Evolutionary conservation across 2,113 vertebrate genomes (phyloP).

Genomic region (Pomatostomus ruficeps): DNA sequence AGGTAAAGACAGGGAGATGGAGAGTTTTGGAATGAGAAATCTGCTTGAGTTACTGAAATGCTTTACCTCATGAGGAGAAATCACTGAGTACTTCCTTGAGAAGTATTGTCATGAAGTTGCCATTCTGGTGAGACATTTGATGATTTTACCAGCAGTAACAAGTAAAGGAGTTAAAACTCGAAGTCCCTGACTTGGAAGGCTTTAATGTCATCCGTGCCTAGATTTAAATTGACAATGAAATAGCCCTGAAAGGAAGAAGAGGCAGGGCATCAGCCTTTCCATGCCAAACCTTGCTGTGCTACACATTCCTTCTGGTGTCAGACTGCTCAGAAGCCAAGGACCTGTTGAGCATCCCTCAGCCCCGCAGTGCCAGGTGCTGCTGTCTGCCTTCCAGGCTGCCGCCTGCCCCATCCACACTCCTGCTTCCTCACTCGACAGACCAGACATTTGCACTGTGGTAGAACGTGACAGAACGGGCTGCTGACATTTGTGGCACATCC

Average conservation of each 20-base stretch:
- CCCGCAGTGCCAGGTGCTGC: accelerated
- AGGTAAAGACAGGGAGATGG: background rate
- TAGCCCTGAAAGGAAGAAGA: background rate
- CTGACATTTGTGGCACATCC: background rate
- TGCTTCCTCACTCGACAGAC: background rate
- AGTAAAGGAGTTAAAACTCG: background rate
- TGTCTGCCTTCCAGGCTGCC: background rate
- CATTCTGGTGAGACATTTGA: background rate
- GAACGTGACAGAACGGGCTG: background rate
- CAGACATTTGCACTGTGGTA: background rate
- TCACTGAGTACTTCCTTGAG: background rate
- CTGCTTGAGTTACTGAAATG: background rate
- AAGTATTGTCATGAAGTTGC: background rate
- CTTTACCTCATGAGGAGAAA: background rate
- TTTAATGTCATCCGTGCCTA: background rate
- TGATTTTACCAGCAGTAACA: background rate
- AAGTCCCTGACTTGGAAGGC: background rate
- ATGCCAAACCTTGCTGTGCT: background rate
- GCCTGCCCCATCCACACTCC: accelerated
- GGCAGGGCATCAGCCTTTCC: background rate
- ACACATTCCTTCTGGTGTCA: accelerated
- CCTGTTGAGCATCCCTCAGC: background rate
- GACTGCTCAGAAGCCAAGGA: background rate
- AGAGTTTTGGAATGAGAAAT: background rate
- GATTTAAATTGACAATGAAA: background rate